Base-by-base conservation (phyloP, 1,140 invertebrate species). In the Euborellia annulipes region DNA sequence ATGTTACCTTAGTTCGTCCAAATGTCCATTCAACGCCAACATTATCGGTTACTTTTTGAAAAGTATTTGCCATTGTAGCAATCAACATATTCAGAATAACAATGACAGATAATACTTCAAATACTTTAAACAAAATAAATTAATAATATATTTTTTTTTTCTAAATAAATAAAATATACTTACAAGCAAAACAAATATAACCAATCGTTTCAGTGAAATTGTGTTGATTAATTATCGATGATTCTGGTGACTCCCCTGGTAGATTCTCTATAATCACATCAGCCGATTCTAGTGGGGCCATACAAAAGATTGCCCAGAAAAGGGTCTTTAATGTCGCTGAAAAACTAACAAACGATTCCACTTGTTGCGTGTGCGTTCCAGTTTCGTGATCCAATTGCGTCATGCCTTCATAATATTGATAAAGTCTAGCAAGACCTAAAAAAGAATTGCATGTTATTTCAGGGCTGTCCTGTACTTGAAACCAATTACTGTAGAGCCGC, bases 31-130 rank as follows among this genome's bases (percentile, higher is more conserved):
- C 72, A 1, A 71, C 64, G 41, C 68, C 66, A 2, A 72, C 66
- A 47, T 74, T 75, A 42, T 74, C 69, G 1, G 62, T 67, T 2
- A 83, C 76, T 51, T 67, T 62, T 55, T 80, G 76, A 55, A 79
- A 81, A 1, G 77, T 80, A 50, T 79, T 79, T 11, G 76, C 74
- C 75, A 84, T 82, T 55, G 79, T 79, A 3, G 80, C 81, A 50
- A 84, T 81, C 20, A 84, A 64, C 76, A 83, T 82, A 60, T 84
- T 84, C 21, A 83, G 57, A n/a, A 83, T 69, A 18, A 83, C 71
- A 39, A 83, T 69, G 27, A 82, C 76, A n/a, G 71, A 72, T 38
- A 82, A 69, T 38, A 78, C 72, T 58, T 77, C 71, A 53, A 76
- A 80, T 27, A 65, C 64, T 69, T 54, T 11, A 49, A 49, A 50